A percentile compares a stretch with the other conserved stretches of the same genome.
Evolutionary conservation across 2,797 vertebrate species (phyloP).

Genomic region (Pseudopleuronectes americanus): DNA sequence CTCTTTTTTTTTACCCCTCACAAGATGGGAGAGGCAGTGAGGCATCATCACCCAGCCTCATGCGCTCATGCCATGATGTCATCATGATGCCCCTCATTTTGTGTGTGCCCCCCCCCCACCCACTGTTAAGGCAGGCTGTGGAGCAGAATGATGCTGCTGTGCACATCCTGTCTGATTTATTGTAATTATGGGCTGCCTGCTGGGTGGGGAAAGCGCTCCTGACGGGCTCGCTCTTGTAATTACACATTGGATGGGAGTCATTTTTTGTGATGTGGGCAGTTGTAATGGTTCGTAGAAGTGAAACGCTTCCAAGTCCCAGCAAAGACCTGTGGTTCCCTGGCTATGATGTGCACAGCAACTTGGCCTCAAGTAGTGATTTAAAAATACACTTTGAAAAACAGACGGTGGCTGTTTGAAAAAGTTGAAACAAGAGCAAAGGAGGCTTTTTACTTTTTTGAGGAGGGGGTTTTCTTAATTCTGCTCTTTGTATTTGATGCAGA

Average conservation of each 20-base stretch:
- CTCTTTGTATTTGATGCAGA: background rate
- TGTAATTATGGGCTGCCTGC: conserved; percentile 61
- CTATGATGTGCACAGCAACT: conserved; percentile 4
- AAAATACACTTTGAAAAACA: conserved; percentile 18
- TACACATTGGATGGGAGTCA: conserved; percentile 39
- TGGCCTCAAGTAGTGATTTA: conserved; percentile 17
- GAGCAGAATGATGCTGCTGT: conserved; percentile 43
- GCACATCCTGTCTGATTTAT: conserved; percentile 62
- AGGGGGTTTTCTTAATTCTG: background rate
- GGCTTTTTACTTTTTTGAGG: background rate
- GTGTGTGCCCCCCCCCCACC: conserved; percentile 26
- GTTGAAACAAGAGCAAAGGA: conserved; percentile 12
- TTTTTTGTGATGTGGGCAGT: conserved; percentile 48
- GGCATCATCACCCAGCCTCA: conserved; percentile 34
- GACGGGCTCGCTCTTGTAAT: conserved; percentile 59
- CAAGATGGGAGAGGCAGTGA: conserved; percentile 55
- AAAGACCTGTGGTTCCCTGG: conserved; percentile 1
- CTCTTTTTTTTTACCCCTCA: background rate
- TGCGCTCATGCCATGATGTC: conserved; percentile 69
- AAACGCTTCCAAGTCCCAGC: conserved; percentile 36
- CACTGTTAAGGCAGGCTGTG: conserved; percentile 17
- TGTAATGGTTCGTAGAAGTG: conserved; percentile 26
- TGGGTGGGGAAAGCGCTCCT: conserved; percentile 32
- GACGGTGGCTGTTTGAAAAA: background rate
- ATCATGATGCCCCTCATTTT: conserved; percentile 50